These are phyloP conservation scores for Himalopsyche tibetana DNA, from an alignment of 2,888 invertebrate genomes.

Conservation along the genomic window DNA sequence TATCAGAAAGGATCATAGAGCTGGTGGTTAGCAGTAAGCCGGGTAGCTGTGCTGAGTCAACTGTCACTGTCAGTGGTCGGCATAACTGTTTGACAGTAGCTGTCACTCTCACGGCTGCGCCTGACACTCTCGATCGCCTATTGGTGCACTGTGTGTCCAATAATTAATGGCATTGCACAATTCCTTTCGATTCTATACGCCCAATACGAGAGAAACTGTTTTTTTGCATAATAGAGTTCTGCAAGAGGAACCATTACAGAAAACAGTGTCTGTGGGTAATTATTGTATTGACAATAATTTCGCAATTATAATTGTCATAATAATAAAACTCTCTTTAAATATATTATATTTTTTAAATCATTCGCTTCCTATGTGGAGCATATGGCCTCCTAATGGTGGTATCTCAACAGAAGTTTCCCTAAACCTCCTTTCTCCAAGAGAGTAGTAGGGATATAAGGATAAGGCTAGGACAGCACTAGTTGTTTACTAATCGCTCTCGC, in stretches of 20 bases:
- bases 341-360: too few species aligned
- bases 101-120: conserved; percentile 16
- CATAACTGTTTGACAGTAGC: conserved; percentile 15
- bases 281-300: too few species aligned
- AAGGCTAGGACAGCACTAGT: too few species aligned
- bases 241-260: background rate
- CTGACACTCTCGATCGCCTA: conserved; percentile 32
- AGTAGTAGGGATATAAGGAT: too few species aligned
- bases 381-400: too few species aligned
- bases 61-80: conserved; percentile 6
- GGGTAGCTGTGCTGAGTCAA: background rate
- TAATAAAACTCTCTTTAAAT: too few species aligned
- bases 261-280: too few species aligned
- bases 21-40: background rate
- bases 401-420: too few species aligned
- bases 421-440: too few species aligned
- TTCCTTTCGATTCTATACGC: conserved; percentile 26
- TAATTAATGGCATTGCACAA: conserved; percentile 30
- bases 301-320: too few species aligned
- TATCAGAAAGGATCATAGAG: conserved; percentile 20
- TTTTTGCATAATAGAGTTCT: background rate
- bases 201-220: conserved; percentile 13
- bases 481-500: too few species aligned
- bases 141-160: conserved; percentile 20
- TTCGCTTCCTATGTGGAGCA: too few species aligned